These are phyloP conservation scores for Diorhabda elongata DNA, from an alignment of 1,140 invertebrate genomes.

Conservation along the genomic window DNA sequence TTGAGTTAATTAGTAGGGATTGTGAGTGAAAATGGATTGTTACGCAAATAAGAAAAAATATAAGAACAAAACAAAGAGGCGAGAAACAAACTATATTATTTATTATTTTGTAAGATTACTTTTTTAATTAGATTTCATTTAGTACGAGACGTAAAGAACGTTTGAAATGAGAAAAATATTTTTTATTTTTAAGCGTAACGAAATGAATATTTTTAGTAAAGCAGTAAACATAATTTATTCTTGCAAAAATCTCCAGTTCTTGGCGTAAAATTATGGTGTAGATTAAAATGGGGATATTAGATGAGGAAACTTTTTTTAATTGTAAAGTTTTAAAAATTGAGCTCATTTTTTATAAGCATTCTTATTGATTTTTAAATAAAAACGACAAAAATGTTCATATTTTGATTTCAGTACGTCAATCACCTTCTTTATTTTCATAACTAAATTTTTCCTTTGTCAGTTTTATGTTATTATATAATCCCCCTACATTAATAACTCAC, in stretches of 20 bases:
- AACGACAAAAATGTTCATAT: no score
- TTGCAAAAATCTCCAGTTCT: background rate
- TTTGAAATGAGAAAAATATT: background rate
- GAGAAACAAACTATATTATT: conserved; percentile 13
- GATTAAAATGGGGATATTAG: no score
- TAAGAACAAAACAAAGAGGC: background rate
- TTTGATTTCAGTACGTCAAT: no score
- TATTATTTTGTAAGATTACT: conserved; percentile 26
- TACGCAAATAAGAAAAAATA: conserved; percentile 4
- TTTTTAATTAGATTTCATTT: conserved; percentile 25
- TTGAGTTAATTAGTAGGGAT: conserved; percentile 14
- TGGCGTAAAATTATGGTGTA: no score
- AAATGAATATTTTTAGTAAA: conserved; percentile 12
- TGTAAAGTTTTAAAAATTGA: no score
- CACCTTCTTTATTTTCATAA: no score
- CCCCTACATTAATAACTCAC: no score
- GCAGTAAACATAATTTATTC: background rate
- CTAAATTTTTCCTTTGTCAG: no score
- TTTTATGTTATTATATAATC: no score
- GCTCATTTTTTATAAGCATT: no score
- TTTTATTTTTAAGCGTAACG: conserved; percentile 17
- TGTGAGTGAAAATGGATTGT: conserved; percentile 15
- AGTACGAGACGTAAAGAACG: background rate
- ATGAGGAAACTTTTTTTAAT: no score
- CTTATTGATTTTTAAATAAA: no score